Evolutionary conservation across 1,140 invertebrate genomes (phyloP).

Genomic region (Lasioglossum albipes): DNA sequence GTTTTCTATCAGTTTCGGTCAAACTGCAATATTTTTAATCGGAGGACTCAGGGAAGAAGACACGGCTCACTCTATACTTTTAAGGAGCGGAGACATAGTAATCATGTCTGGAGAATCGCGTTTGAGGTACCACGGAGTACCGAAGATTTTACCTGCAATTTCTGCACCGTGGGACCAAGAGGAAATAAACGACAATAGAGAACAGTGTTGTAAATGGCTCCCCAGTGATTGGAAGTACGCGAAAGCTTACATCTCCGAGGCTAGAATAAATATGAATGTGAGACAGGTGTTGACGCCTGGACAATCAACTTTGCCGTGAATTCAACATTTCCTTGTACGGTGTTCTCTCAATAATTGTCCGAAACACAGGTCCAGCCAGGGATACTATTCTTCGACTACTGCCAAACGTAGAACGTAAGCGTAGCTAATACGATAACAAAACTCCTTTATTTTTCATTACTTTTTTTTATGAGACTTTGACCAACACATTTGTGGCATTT

Average conservation of each 20-base stretch:
- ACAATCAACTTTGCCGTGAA: conserved; percentile 67
- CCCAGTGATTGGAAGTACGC: conserved; percentile 81
- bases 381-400: too few relatives aligned
- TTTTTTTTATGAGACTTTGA: too few relatives aligned
- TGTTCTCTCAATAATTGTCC: neutral
- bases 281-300: conserved; percentile 84
- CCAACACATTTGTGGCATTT: too few relatives aligned
- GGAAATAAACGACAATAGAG: conserved; percentile 43
- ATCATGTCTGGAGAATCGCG: conserved; percentile 90
- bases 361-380: too few relatives aligned
- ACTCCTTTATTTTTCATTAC: too few relatives aligned
- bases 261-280: conserved; percentile 89
- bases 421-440: too few relatives aligned
- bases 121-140: conserved; percentile 91
- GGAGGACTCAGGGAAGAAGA: conserved; percentile 86
- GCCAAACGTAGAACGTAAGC: too few relatives aligned
- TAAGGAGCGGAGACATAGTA: conserved; percentile 90
- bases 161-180: conserved; percentile 79
- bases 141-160: conserved; percentile 84
- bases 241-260: conserved; percentile 81
- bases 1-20: conserved; percentile 94
- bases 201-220: conserved; percentile 55
- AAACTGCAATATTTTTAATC: conserved; percentile 91
- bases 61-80: conserved; percentile 84
- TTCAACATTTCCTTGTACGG: conserved; percentile 17